Evolutionary conservation across 1,140 invertebrate species (phyloP).

Genomic region (Penaeus vannamei): DNA sequence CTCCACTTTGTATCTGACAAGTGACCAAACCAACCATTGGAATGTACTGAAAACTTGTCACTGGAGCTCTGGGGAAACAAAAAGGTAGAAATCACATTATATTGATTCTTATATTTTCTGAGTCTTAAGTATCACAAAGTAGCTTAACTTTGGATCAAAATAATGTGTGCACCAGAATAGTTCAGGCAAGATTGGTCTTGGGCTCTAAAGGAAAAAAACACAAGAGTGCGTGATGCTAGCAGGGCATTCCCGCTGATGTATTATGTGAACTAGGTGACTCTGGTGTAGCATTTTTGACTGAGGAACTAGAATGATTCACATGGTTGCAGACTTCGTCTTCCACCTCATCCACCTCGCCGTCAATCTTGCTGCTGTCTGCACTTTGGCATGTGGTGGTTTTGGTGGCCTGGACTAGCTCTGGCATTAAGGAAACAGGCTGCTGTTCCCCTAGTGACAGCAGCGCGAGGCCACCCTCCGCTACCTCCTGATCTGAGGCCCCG

Average conservation of each 20-base stretch:
- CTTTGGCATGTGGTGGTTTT: slow-evolving; percentile 36
- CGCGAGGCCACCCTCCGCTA: slow-evolving; percentile 18
- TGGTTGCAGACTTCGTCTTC: slow-evolving; percentile 55
- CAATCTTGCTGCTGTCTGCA: slow-evolving; percentile 34
- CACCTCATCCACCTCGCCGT: slow-evolving; percentile 8
- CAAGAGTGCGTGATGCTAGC: slow-evolving; percentile 52
- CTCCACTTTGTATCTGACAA: slow-evolving; percentile 23
- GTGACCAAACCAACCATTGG: slow-evolving; percentile 51
- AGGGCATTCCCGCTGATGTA: slow-evolving; percentile 48
- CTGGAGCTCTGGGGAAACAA: slow-evolving; percentile 36
- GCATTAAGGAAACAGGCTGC: slow-evolving; percentile 20
- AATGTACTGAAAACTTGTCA: slow-evolving; percentile 55
- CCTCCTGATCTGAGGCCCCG: slow-evolving; percentile 28
- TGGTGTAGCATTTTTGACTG: slow-evolving; percentile 45
- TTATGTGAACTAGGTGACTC: slow-evolving; percentile 44
- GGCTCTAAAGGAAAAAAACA: slow-evolving; percentile 34
- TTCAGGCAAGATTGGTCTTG: slow-evolving; percentile 38
- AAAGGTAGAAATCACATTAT: slow-evolving; percentile 12
- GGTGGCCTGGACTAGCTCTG: slow-evolving; percentile 24
- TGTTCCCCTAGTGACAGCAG: slow-evolving; percentile 3
- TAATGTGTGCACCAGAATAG: slow-evolving; percentile 46
- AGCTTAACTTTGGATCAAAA: slow-evolving; percentile 46
- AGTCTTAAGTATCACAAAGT: slow-evolving; percentile 21
- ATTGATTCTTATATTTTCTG: slow-evolving; percentile 2
- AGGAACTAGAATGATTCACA: slow-evolving; percentile 55